These are phyloP conservation scores for Drosophila gaucha DNA, from an alignment of 2,888 invertebrate genomes.

Conservation along the genomic window DNA sequence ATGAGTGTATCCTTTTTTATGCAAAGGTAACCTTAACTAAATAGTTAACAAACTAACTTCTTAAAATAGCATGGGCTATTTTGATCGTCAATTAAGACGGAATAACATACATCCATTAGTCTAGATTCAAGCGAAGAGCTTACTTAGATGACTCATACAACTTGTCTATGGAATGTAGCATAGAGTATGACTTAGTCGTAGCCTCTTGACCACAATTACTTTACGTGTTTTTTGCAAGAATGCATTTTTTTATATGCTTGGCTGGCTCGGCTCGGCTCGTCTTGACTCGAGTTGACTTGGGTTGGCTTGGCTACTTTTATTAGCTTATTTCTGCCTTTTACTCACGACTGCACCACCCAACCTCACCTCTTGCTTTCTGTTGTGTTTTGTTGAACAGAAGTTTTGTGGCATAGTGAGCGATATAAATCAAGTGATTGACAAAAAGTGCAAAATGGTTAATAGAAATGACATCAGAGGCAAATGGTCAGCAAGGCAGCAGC, in stretches of 20 bases:
- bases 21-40: not conserved
- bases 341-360: not conserved
- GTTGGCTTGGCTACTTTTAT: conserved; percentile 15
- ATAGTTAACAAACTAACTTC: not conserved
- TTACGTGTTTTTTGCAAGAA: conserved; percentile 2
- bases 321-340: conserved; percentile 7
- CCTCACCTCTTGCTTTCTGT: not conserved
- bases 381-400: conserved; percentile 6
- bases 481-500: not conserved
- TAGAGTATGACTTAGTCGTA: not conserved
- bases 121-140: not conserved
- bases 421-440: conserved; percentile 72
- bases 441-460: conserved; percentile 67
- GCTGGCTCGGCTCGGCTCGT: not conserved
- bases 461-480: conserved; percentile 48
- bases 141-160: too few species aligned
- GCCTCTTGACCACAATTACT: conserved; percentile 1
- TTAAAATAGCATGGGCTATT: too few species aligned
- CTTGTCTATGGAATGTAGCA: not conserved
- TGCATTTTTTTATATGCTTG: conserved; percentile 15
- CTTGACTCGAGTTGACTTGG: not conserved
- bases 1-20: not conserved
- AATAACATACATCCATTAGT: not conserved
- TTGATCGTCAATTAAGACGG: not conserved
- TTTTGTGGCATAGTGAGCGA: conserved; percentile 37